Conservation (phyloP, 2,888 invertebrate species). For the Phragmatobia fuliginosa region DNA sequence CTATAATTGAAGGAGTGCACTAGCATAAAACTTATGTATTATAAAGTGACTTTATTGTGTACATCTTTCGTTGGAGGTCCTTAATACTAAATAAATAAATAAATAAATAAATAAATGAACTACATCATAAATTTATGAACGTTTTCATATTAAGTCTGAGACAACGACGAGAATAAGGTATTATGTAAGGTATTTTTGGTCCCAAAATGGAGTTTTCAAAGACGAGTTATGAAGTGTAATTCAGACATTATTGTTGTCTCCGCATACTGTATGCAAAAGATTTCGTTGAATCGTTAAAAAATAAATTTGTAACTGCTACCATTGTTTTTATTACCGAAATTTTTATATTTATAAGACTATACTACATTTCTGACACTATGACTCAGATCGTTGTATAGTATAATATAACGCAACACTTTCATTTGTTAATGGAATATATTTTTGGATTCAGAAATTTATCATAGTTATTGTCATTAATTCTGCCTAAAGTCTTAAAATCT, state of each 20-base stretch:
- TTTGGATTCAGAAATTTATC: not conserved
- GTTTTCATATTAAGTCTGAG: not conserved
- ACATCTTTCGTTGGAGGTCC: no score
- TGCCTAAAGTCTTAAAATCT: not conserved
- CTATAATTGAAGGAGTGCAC: no score
- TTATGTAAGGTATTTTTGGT: no score
- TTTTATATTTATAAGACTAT: not conserved
- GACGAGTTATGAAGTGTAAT: not conserved
- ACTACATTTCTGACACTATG: not conserved
- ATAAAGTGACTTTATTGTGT: no score
- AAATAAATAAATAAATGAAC: no score
- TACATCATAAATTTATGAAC: not conserved
- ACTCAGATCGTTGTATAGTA: not conserved
- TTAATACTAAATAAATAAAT: no score
- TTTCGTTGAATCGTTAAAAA: not conserved
- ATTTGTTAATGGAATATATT: no score
- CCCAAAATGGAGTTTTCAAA: not conserved
- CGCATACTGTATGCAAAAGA: not conserved
- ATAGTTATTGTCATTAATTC: not conserved
- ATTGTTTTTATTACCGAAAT: not conserved
- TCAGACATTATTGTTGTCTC: not conserved
- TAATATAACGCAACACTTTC: not conserved
- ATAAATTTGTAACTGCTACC: not conserved
- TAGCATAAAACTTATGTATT: no score
- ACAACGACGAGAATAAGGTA: not conserved